These are phyloP conservation scores for Luperina testacea DNA, from an alignment of 2,888 invertebrate genomes.

Conservation along the genomic window DNA sequence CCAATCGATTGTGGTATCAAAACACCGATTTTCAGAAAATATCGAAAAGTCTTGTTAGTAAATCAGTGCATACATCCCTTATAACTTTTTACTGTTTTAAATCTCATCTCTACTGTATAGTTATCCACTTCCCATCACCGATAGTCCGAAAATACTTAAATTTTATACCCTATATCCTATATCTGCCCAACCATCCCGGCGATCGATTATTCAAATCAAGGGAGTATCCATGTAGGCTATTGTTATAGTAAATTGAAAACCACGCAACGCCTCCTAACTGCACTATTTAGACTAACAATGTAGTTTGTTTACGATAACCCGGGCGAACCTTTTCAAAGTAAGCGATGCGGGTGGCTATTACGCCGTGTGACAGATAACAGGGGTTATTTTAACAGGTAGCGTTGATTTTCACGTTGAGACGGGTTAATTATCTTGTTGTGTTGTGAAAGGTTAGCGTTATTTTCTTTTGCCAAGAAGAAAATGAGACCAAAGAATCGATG, in stretches of 20 bases:
- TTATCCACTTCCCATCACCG: slow-evolving; percentile 6
- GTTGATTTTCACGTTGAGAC: slow-evolving; percentile 26
- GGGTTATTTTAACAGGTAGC: slow-evolving; percentile 25
- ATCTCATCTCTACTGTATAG: neutral
- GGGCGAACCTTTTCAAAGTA: slow-evolving; percentile 46
- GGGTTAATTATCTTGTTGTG: slow-evolving; percentile 19
- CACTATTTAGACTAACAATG: slow-evolving; percentile 62
- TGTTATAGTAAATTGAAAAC: slow-evolving; percentile 77
- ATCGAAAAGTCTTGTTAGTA: neutral
- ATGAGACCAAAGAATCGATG: no score
- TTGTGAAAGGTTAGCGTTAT: neutral
- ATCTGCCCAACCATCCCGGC: slow-evolving; percentile 23
- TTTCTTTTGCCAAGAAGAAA: neutral
- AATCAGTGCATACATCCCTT: neutral
- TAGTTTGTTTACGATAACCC: slow-evolving; percentile 63
- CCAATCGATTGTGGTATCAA: neutral
- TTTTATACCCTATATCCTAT: slow-evolving; percentile 51
- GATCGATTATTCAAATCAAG: slow-evolving; percentile 67
- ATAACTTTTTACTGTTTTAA: slow-evolving; percentile 7
- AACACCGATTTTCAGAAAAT: neutral
- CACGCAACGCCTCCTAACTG: slow-evolving; percentile 67
- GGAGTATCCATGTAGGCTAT: slow-evolving; percentile 65
- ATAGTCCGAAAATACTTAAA: slow-evolving; percentile 42
- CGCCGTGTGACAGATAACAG: slow-evolving; percentile 38
- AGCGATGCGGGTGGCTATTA: slow-evolving; percentile 45